A percentile compares a stretch with the other conserved stretches of the same genome.
Evolutionary conservation across 1,140 invertebrate genomes (phyloP).

Genomic region (Ericerus pela): DNA sequence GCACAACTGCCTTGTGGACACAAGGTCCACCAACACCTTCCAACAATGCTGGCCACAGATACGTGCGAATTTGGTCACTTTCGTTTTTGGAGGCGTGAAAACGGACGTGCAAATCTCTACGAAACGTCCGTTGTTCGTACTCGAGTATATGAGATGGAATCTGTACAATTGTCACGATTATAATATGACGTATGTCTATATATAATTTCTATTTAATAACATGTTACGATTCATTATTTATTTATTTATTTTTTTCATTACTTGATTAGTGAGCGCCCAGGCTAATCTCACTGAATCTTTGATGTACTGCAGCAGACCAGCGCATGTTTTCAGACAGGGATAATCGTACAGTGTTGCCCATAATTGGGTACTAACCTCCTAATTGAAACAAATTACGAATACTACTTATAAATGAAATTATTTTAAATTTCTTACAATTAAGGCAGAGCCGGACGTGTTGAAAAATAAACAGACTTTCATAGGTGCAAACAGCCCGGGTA

Average conservation of each 20-base stretch:
- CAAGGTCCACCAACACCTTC: slow-evolving; percentile 45
- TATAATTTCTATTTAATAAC: neutral
- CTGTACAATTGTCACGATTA: slow-evolving; percentile 27
- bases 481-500: too few species aligned
- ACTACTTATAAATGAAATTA: neutral
- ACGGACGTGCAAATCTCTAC: slow-evolving; percentile 42
- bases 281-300: slow-evolving; percentile 45
- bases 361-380: slow-evolving; percentile 49
- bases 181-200: neutral
- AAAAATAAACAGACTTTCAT: too few species aligned
- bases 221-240: neutral
- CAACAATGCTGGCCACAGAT: slow-evolving; percentile 55
- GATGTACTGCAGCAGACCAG: slow-evolving; percentile 45
- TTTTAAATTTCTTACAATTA: too few species aligned
- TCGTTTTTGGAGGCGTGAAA: slow-evolving; percentile 46
- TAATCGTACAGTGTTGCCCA: slow-evolving; percentile 60
- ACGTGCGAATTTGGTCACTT: slow-evolving; percentile 41
- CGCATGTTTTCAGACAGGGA: slow-evolving; percentile 47
- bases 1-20: slow-evolving; percentile 53
- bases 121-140: slow-evolving; percentile 42
- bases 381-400: neutral
- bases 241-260: slow-evolving; percentile 16
- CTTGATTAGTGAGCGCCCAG: slow-evolving; percentile 46
- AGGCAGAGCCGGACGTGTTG: too few species aligned
- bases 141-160: slow-evolving; percentile 37